Evolutionary conservation across 2,888 invertebrate species (phyloP).

Genomic region (Drosophila lutescens): DNA sequence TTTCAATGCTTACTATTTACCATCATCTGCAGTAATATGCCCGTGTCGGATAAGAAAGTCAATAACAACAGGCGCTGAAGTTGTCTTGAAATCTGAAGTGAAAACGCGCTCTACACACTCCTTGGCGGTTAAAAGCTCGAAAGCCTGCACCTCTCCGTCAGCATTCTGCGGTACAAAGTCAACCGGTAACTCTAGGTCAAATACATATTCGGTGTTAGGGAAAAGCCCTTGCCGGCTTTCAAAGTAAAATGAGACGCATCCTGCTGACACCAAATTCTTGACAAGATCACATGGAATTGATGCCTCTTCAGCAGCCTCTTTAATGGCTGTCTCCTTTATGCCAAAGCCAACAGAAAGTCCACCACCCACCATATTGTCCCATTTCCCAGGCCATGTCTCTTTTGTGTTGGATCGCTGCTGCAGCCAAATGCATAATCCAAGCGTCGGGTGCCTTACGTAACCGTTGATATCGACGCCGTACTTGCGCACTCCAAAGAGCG

Average conservation of each 20-base stretch:
- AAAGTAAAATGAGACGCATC: constrained; percentile 89
- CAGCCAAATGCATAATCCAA: constrained; percentile 94
- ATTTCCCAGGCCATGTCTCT: constrained; percentile 97
- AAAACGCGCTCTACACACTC: constrained; percentile 93
- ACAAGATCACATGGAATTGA: constrained; percentile 92
- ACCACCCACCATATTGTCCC: constrained; percentile 98
- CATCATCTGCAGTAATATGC: constrained; percentile 94
- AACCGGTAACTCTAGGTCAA: constrained; percentile 94
- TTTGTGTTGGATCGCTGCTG: constrained; percentile 95
- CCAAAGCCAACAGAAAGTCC: constrained; percentile 95
- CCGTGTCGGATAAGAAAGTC: constrained; percentile 97
- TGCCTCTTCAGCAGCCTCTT: constrained; percentile 97
- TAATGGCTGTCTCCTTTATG: constrained; percentile 94
- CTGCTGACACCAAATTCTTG: constrained; percentile 85
- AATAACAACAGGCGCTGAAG: constrained; percentile 95
- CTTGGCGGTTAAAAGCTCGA: constrained; percentile 92
- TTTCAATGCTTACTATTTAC: constrained; percentile 75
- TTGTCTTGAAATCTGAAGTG: constrained; percentile 95
- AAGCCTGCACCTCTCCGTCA: constrained; percentile 97
- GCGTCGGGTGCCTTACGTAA: constrained; percentile 92
- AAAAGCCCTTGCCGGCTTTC: constrained; percentile 96
- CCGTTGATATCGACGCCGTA: constrained; percentile 98
- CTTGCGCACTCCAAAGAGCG: constrained; percentile 96
- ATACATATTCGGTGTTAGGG: constrained; percentile 97
- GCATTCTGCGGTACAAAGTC: constrained; percentile 96